Evolutionary conservation across 2,888 invertebrate species (phyloP).

Genomic region (Oxyteleia sp.): DNA sequence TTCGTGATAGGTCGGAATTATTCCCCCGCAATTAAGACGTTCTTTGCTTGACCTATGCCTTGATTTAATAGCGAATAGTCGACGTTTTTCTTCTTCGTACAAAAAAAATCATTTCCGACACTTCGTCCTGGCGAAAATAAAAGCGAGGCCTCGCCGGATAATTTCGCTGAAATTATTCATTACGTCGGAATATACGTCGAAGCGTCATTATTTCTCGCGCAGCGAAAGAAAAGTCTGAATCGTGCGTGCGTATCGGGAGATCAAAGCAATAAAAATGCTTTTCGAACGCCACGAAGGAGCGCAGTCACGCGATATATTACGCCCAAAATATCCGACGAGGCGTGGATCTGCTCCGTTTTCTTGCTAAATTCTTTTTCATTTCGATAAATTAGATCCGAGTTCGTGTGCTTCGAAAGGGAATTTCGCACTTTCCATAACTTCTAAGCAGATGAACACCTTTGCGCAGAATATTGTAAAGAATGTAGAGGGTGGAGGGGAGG

Average conservation of each 20-base stretch:
- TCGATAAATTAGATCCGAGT: constrained; percentile 37
- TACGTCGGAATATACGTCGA: constrained; percentile 1
- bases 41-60: constrained; percentile 2
- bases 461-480: too few species aligned
- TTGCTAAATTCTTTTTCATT: constrained; percentile 32
- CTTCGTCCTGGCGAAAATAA: too few species aligned
- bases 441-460: not conserved
- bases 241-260: constrained; percentile 42
- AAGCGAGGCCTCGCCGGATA: not conserved
- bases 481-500: too few species aligned
- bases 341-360: constrained; percentile 13
- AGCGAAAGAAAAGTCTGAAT: constrained; percentile 4
- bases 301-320: constrained; percentile 57
- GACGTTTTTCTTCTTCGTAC: too few species aligned
- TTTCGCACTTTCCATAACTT: not conserved
- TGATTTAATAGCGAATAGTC: not conserved
- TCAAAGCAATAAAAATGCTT: constrained; percentile 47
- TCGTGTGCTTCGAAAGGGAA: not conserved
- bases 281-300: constrained; percentile 37
- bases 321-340: constrained; percentile 37
- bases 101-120: too few species aligned
- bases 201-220: constrained; percentile 26
- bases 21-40: constrained; percentile 3
- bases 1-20: constrained; percentile 6
- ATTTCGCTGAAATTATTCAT: constrained; percentile 2